phyloP scores from a whole-genome alignment of 2,113 vertebrate species.

The Physeter macrocephalus region DNA sequence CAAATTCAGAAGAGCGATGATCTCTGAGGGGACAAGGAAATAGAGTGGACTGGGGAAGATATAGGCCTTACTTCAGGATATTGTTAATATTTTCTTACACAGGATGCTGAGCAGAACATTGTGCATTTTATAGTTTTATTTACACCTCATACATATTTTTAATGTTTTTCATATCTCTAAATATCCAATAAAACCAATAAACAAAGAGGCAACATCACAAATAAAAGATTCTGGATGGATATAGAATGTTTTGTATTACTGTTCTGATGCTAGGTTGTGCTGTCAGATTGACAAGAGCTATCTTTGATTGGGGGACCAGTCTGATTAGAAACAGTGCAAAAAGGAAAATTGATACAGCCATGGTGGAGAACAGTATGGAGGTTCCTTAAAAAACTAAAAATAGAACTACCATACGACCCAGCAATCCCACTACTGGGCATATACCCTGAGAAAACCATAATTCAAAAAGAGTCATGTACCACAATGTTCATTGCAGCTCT shows the following conservation, averaged over 20 bases:
- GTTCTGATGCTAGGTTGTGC: background rate
- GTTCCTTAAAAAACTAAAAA: too few relatives aligned
- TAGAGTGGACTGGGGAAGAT: background rate
- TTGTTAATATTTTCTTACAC: background rate
- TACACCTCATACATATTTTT: background rate
- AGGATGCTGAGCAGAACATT: background rate
- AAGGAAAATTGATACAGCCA: too few relatives aligned
- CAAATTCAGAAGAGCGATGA: background rate
- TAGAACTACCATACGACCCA: too few relatives aligned
- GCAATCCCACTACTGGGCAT: too few relatives aligned
- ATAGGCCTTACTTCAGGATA: background rate
- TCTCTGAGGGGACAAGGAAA: background rate
- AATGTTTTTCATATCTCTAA: background rate
- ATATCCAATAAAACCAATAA: background rate
- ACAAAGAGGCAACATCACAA: background rate
- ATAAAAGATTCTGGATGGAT: background rate
- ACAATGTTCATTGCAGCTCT: too few relatives aligned
- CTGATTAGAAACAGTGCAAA: background rate
- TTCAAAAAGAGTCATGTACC: too few relatives aligned
- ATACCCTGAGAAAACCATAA: too few relatives aligned
- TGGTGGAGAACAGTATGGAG: too few relatives aligned
- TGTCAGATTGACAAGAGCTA: background rate
- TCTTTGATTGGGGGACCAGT: background rate
- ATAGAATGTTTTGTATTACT: background rate
- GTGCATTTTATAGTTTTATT: background rate